A percentile compares a stretch with the other conserved stretches of the same genome.
These are phyloP conservation scores for Psilopsiagon aurifrons DNA, from an alignment of 2,113 vertebrate genomes.

Conservation along the genomic window DNA sequence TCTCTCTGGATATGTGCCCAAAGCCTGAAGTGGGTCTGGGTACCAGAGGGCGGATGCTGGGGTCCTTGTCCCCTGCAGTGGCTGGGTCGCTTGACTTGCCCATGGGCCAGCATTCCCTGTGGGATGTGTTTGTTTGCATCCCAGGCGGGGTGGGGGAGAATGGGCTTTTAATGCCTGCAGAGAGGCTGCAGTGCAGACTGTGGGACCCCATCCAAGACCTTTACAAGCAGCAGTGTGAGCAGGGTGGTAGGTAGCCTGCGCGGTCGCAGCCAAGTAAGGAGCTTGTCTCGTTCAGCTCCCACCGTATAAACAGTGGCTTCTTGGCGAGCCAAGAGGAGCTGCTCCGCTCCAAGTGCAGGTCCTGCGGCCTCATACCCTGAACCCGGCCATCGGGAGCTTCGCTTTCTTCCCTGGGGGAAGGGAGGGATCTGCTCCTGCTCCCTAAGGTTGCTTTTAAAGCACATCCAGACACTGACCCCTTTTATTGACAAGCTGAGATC, in stretches of 20 bases:
- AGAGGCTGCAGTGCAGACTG: neutral
- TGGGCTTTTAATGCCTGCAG: neutral
- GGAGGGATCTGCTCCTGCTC: neutral
- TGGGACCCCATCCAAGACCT: neutral
- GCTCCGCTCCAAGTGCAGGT: neutral
- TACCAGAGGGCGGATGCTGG: fast-evolving
- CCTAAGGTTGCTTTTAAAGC: neutral
- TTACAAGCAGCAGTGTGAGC: neutral
- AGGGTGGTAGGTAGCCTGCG: neutral
- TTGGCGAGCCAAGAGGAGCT: neutral
- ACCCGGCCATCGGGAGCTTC: neutral
- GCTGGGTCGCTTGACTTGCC: neutral
- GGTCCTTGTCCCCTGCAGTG: neutral
- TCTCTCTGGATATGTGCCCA: neutral
- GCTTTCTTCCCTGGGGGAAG: neutral
- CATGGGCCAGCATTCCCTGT: fast-evolving
- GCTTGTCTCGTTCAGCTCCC: neutral
- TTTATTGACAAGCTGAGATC: neutral
- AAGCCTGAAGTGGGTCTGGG: neutral
- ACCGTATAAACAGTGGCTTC: neutral
- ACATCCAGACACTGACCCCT: neutral
- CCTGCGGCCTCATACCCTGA: neutral
- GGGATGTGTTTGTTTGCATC: neutral
- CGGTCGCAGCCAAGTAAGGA: neutral
- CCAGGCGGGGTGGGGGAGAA: neutral